phyloP scores from a whole-genome alignment of 2,888 invertebrate species.

The Aleiodes alternator region DNA sequence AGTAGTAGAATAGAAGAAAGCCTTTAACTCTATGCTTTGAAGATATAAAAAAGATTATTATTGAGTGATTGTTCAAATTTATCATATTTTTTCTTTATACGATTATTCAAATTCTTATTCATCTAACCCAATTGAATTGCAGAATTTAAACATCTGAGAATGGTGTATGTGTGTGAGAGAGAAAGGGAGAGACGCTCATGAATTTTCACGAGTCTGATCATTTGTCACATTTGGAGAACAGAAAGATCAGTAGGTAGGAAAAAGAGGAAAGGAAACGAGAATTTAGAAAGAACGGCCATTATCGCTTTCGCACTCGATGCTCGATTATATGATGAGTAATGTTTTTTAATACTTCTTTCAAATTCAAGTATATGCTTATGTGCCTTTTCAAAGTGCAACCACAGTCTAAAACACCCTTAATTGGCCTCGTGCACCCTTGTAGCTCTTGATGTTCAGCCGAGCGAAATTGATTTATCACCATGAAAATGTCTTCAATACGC shows the following conservation, averaged over 20 bases:
- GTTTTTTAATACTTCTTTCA: constrained; percentile 73
- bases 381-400: constrained; percentile 63
- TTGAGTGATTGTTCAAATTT: neutral
- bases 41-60: constrained; percentile 6
- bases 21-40: neutral
- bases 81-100: neutral
- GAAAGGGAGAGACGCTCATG: constrained; percentile 72
- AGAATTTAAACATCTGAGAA: neutral
- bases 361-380: constrained; percentile 48
- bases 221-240: constrained; percentile 71
- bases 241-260: constrained; percentile 55
- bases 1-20: constrained; percentile 25
- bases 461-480: constrained; percentile 66
- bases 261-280: constrained; percentile 24
- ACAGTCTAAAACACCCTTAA: constrained; percentile 75
- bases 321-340: constrained; percentile 76
- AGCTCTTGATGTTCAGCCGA: constrained; percentile 43
- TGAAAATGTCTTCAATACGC: constrained; percentile 21
- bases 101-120: neutral
- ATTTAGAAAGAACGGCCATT: neutral
- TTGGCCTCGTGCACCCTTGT: constrained; percentile 62
- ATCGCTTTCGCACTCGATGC: constrained; percentile 52
- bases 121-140: neutral
- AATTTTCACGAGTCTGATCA: constrained; percentile 75
- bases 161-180: neutral